Evolutionary conservation across 1,140 invertebrate species (phyloP).

Genomic region (Brachionus sp.): DNA sequence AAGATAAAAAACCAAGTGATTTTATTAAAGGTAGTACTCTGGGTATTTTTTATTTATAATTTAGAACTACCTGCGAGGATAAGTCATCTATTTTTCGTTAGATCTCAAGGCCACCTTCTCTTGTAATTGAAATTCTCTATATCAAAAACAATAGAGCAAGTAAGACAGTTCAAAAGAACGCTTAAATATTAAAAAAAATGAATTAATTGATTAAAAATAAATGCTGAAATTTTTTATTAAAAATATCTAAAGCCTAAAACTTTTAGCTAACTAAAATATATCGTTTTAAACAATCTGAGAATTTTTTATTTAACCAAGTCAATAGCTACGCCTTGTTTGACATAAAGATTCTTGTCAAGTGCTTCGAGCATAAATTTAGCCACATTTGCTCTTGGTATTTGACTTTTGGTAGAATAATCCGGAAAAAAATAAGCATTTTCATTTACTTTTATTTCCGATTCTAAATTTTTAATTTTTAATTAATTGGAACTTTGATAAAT

Average conservation of each 20-base stretch:
- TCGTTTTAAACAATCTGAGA: not conserved
- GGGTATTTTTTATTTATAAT: too few species aligned
- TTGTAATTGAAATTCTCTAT: too few species aligned
- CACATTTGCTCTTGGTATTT: constrained; percentile 48
- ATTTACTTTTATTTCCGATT: constrained; percentile 28
- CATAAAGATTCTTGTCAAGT: constrained; percentile 46
- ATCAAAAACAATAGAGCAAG: too few species aligned
- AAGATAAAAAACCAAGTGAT: too few species aligned
- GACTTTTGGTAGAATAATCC: constrained; percentile 14
- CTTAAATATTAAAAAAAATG: too few species aligned
- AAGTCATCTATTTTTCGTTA: too few species aligned
- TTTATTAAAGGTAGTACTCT: too few species aligned
- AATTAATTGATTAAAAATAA: too few species aligned
- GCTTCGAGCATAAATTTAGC: constrained; percentile 49
- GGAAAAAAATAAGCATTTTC: constrained; percentile 39
- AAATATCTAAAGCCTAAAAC: not conserved
- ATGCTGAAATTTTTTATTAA: not conserved
- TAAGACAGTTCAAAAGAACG: too few species aligned
- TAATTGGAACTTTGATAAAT: not conserved
- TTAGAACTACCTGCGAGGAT: too few species aligned
- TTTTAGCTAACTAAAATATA: not conserved
- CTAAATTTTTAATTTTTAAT: constrained; percentile 10
- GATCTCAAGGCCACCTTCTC: too few species aligned
- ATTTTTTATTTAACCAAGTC: constrained; percentile 31
- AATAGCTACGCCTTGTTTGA: constrained; percentile 30